Base-by-base conservation (phyloP, 1,140 invertebrate genomes). In the Goniozus legneri region DNA sequence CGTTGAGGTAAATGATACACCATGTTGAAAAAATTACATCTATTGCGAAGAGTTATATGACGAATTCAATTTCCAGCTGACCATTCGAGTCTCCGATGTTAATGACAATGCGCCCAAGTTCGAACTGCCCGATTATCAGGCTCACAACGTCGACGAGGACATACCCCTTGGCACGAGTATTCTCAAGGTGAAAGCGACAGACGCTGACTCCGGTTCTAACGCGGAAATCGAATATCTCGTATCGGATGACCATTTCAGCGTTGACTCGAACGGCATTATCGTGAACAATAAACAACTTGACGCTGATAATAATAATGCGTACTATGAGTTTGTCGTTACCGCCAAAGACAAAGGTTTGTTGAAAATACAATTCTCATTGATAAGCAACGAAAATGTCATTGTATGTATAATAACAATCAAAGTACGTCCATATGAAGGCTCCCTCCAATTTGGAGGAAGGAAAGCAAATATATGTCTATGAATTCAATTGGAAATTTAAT, bases 51-150 rank as follows among this genome's bases (percentile, higher is more conserved):
- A n/a, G n/a, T n/a, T n/a, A n/a, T n/a, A n/a, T n/a, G n/a, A n/a
- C n/a, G n/a, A n/a, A n/a, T n/a, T n/a, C n/a, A n/a, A n/a, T n/a
- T 7, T 78, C 22, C 64, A 94, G 91, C 70, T 94, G 13, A 93
- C 90, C 4, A 93, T 93, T 49, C 80, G 89, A 35, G 91, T 94
- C 1, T 91, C 91, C n/a, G 93, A 96, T 73, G 92, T 95, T 1
- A 95, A 96, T 60, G 92, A 95, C 67, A 93, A 95, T 69, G 89
- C 90, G 3, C 92, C 93, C 0, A 94, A 95, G 69, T 96, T 96
- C 63, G 92, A 95, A 71, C 71, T 96, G 33, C 93, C 93, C 1
- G 92, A 96, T 73, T 96, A 96, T 67, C 92, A 96, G 76, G 91
- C 91, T 1, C 91, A 95, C 68, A 95, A 95, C 67, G 88, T 96